phyloP scores from a whole-genome alignment of 1,140 invertebrate species.

The Lepidurus apus region DNA sequence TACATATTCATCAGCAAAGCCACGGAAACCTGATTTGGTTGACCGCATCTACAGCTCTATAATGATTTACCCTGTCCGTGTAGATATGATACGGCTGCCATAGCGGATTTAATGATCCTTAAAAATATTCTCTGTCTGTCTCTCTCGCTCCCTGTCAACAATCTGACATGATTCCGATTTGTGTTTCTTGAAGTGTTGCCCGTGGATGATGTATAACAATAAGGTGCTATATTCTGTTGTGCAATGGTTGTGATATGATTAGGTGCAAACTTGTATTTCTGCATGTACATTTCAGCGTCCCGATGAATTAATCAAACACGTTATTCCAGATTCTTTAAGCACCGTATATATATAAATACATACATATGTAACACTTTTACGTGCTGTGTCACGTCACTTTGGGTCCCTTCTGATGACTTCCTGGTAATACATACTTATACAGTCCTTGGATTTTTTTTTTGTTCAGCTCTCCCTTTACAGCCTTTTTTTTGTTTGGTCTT shows the following conservation, averaged over 20 bases:
- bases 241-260: background rate
- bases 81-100: no score
- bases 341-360: background rate
- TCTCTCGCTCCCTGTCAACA: no score
- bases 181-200: no score
- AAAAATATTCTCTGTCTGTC: no score
- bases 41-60: no score
- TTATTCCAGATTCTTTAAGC: background rate
- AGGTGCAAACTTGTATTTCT: background rate
- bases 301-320: background rate
- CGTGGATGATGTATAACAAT: background rate
- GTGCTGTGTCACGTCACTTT: background rate
- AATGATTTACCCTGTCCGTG: no score
- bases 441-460: background rate
- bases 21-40: no score
- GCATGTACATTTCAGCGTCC: background rate
- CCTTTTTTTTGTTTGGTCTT: no score
- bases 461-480: background rate
- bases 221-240: background rate
- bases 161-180: no score
- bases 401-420: background rate
- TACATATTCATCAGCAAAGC: no score
- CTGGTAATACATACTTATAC: conserved; percentile 16
- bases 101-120: no score
- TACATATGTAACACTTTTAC: background rate